Evolutionary conservation across 2,888 invertebrate genomes (phyloP), one percentile per base, ranked within the genome.

Genomic region (Venusia cambrica): DNA sequence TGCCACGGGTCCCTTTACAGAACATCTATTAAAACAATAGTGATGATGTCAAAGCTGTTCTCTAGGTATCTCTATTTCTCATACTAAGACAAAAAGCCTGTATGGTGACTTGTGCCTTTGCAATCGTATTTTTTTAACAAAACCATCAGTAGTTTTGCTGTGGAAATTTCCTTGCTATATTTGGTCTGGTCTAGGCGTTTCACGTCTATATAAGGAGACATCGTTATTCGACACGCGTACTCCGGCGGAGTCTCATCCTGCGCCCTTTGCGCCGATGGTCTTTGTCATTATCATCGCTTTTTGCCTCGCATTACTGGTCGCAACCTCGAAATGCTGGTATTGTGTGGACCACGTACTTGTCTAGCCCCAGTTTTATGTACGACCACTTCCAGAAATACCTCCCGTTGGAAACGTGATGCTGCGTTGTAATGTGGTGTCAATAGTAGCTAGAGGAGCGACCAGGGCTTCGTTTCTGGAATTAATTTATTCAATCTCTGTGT

Each of bases 251-350:
- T 62, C 57, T 71, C 77, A 69, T 72, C 72, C 66, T 68, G 71
- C 70, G 77, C 83, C 83, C 84, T 78, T 70, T 73, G 70, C 75
- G 74, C 69, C 76, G 65, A 75, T 73, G 75, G 71, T 65, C 73
- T 76, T 62, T 71, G 77, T 79, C 83, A 83, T 87, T 85, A 87
- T 80, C 81, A 79, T 78, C 76, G 72, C 75, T 84, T 85, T 83
- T 83, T 84, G 81, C 81, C 70, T 57, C 77, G 73, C 70, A 76
- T 77, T 76, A 73, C 75, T 67, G 70, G 67, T 71, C 77, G 54
- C 76, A 73, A 58, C 66, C 61, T 59, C 63, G 50, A 52, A 61
- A 65, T 61, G 62, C 62, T 62, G 47, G 59, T 62, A 67, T 67
- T 62, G 57, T 58, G 55, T 47, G 45, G 52, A 43, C 47, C 19